phyloP scores from a whole-genome alignment of 2,888 invertebrate species.

The Chrysopilus asiliformis region DNA sequence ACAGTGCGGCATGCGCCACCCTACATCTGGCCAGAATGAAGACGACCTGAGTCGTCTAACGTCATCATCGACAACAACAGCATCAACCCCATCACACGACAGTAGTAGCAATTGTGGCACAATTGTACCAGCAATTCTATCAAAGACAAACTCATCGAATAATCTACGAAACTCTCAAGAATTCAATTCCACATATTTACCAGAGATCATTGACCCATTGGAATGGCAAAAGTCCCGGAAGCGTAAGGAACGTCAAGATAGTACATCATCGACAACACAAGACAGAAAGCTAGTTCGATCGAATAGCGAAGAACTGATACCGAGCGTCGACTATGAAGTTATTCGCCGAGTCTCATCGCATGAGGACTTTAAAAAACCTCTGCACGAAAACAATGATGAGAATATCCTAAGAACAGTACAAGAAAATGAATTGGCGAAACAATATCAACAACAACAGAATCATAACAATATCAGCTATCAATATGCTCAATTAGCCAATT shows the following conservation, averaged over 20 bases:
- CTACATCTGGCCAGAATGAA: slow-evolving; percentile 37
- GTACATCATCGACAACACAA: slow-evolving; percentile 42
- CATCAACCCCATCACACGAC: slow-evolving; percentile 21
- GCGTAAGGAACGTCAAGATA: slow-evolving; percentile 50
- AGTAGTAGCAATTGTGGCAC: slow-evolving; percentile 14
- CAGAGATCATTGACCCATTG: slow-evolving; percentile 34
- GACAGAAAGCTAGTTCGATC: slow-evolving; percentile 48
- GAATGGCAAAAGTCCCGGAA: slow-evolving; percentile 42
- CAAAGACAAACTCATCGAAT: slow-evolving; percentile 14
- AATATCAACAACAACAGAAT: slow-evolving; percentile 6
- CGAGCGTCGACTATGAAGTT: slow-evolving; percentile 23
- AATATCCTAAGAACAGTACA: slow-evolving; percentile 11
- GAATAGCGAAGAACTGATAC: slow-evolving; percentile 45
- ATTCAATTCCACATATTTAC: slow-evolving; percentile 28
- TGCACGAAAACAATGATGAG: slow-evolving; percentile 17
- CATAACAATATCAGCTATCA: slow-evolving; percentile 1
- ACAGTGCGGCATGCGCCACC: slow-evolving; percentile 39
- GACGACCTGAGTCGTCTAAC: slow-evolving; percentile 39
- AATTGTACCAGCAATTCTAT: slow-evolving; percentile 2
- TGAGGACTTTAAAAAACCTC: slow-evolving; percentile 42
- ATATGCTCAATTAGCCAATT: neutral
- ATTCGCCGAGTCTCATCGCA: slow-evolving; percentile 50
- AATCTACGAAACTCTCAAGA: slow-evolving; percentile 15
- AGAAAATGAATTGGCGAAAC: slow-evolving; percentile 3
- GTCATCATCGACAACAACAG: slow-evolving; percentile 33